Conservation (phyloP, 53 echinoderm and acorn worm species). For the Zoroaster sp. region DNA sequence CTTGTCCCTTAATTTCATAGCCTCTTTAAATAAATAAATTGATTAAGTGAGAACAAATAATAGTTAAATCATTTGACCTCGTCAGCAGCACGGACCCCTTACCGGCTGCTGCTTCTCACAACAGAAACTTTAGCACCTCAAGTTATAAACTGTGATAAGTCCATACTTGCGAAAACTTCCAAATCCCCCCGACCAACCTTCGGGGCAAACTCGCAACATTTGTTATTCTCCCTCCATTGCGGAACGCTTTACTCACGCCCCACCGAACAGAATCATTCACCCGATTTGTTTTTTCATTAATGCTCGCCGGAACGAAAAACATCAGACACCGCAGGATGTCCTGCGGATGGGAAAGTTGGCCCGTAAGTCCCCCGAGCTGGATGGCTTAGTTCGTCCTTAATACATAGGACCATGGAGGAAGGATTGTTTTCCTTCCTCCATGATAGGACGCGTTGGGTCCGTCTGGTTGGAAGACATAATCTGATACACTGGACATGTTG, state of each 20-base stretch:
- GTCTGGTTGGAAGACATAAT: too few species aligned
- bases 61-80: background rate
- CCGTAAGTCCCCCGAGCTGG: background rate
- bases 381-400: too few species aligned
- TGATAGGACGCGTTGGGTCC: too few species aligned
- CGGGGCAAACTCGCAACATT: background rate
- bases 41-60: background rate
- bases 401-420: too few species aligned
- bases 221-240: conserved; percentile 27
- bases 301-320: conserved; percentile 31
- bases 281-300: conserved; percentile 25
- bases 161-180: too few species aligned
- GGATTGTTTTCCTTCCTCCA: background rate
- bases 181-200: too few species aligned
- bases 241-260: conserved; percentile 13
- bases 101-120: background rate
- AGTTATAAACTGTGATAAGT: too few species aligned
- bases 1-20: background rate
- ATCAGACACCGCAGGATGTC: conserved; percentile 18
- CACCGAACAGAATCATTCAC: background rate
- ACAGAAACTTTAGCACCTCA: background rate
- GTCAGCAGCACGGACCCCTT: background rate
- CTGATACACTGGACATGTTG: too few species aligned
- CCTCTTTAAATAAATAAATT: background rate
- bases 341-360: background rate